Base-by-base conservation (phyloP, 2,797 vertebrate species). In the Lophotriccus pileatus region DNA sequence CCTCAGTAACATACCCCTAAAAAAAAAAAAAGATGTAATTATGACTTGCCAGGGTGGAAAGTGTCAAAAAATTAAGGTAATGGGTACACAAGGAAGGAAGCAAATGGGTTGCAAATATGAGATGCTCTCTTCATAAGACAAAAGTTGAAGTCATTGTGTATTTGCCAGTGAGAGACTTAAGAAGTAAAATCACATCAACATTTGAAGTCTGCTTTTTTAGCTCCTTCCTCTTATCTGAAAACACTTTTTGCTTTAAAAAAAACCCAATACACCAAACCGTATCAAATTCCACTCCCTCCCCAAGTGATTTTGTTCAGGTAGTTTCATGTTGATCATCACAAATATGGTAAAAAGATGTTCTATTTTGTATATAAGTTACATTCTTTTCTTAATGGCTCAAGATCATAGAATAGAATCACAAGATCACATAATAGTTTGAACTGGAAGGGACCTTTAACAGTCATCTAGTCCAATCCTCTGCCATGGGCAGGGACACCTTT, bases 141-240 rank as follows among this genome's bases (percentile, higher is more conserved):
- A 1, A 87, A 84, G 53, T 3, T 62, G 74, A 82, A 90, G 44
- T 49, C 53, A 63, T 3, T 0, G 0, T 3, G 3, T 25, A 55
- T 50, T 62, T 58, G 27, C 6, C n/a, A 72, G 0, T 18, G 46
- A 69, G 3, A 41, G 11, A 12, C 19, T 36, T 37, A 79, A 94
- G 25, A 39, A 53, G 53, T 36, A 84, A 60, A 19, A 52, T 7
- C 46, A 72, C 13, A 81, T 24, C 7, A 63, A 62, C 37, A 7
- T 56, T 3, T 46, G 8, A 93, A 83, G 47, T 34, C 22, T 52
- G 36, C 2, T 63, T 67, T 76, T 62, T 62, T 25, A 69, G 23
- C 28, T 50, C 16, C 36, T 50, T 79, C 43, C 36, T 12, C 25
- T 55, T 39, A 83, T 41, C 8, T 46, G 11, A 73, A 84, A 59